Conservation (phyloP, 2,113 vertebrate species). For the Calonectris borealis region DNA sequence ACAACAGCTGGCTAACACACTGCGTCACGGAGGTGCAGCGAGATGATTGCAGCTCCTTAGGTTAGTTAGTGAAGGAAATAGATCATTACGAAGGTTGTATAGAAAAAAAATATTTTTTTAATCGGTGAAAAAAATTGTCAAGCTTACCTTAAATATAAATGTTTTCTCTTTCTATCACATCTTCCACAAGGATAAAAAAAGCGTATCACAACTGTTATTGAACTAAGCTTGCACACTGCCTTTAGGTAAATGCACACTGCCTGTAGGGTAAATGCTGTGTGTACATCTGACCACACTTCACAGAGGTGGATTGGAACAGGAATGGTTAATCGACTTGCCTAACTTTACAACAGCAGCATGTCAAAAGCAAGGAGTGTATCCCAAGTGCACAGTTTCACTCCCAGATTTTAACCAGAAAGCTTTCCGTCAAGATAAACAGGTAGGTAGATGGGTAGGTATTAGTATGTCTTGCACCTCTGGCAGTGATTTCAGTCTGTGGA, state of each 20-base stretch:
- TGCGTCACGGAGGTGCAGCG: accelerated
- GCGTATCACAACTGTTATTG: not conserved
- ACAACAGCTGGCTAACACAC: too few relatives aligned
- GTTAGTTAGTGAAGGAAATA: not conserved
- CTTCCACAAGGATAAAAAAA: not conserved
- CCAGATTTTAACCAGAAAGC: not conserved
- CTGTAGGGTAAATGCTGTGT: accelerated
- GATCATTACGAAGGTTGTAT: not conserved
- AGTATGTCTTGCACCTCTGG: constrained; percentile 15
- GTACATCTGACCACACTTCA: not conserved
- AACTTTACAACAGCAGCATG: not conserved
- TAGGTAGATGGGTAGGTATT: not conserved
- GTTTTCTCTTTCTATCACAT: not conserved
- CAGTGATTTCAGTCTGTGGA: not conserved
- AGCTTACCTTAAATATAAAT: not conserved
- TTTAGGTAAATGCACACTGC: not conserved
- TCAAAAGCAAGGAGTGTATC: not conserved
- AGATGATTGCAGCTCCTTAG: too few relatives aligned
- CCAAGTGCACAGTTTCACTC: accelerated
- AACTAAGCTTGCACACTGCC: not conserved
- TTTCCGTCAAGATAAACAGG: not conserved
- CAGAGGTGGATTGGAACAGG: not conserved
- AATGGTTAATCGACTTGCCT: not conserved
- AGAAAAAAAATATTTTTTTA: accelerated
- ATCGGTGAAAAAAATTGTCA: accelerated